Evolutionary conservation across 2,113 vertebrate species (phyloP).

Genomic region (Malurus alboscapulatus): DNA sequence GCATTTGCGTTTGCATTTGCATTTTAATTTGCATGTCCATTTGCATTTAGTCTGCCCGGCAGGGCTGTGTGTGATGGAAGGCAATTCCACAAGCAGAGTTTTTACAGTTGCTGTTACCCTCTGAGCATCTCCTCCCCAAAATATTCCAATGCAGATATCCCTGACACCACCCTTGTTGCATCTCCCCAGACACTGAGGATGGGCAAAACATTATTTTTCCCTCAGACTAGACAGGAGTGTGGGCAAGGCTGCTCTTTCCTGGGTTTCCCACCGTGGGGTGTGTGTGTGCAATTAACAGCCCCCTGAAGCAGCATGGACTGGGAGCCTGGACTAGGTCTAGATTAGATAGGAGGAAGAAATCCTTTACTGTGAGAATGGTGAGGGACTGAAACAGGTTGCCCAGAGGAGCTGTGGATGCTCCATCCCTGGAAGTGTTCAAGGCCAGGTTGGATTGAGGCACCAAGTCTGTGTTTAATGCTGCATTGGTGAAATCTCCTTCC

Average conservation of each 20-base stretch:
- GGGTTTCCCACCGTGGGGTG: background rate
- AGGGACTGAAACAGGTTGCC: background rate
- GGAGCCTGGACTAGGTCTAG: background rate
- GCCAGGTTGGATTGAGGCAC: background rate
- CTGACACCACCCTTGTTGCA: background rate
- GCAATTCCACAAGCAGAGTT: background rate
- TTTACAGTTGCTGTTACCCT: background rate
- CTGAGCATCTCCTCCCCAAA: background rate
- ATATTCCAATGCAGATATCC: background rate
- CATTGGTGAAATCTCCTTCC: background rate
- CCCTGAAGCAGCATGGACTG: background rate
- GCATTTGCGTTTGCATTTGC: conserved; percentile 2
- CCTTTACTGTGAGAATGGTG: background rate
- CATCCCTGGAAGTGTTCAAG: background rate
- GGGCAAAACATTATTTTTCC: background rate
- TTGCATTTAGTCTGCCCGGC: background rate
- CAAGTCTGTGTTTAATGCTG: background rate
- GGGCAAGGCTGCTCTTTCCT: background rate
- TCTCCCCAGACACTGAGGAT: background rate
- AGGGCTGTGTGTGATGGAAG: background rate
- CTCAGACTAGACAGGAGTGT: background rate
- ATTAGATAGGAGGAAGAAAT: background rate
- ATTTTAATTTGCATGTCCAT: conserved; percentile 32
- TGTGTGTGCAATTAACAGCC: background rate
- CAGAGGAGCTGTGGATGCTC: background rate